These are phyloP conservation scores for Telenomus remus DNA, from an alignment of 1,140 invertebrate genomes.

Conservation along the genomic window DNA sequence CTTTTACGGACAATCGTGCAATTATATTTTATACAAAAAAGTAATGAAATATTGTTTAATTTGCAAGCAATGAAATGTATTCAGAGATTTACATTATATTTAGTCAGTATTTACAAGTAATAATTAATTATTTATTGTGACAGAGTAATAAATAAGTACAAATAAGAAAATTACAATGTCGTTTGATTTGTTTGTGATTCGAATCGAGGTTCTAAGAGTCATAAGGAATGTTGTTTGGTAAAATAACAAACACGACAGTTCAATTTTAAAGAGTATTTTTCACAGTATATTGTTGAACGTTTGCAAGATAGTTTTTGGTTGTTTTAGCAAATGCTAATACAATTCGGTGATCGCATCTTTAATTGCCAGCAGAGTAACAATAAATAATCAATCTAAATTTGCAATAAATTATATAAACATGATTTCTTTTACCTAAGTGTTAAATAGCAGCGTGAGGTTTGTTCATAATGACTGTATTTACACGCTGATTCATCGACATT, in stretches of 20 bases:
- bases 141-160: no score
- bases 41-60: no score
- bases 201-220: no score
- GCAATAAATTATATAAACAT: constrained; percentile 54
- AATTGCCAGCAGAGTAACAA: constrained; percentile 43
- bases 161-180: no score
- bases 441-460: constrained; percentile 37
- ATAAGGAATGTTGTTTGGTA: no score
- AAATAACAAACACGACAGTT: neutral
- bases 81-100: no score
- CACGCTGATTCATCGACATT: constrained; percentile 36
- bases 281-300: constrained; percentile 26
- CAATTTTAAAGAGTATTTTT: constrained; percentile 19
- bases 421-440: constrained; percentile 32
- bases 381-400: constrained; percentile 49
- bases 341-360: constrained; percentile 15
- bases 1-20: no score
- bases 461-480: constrained; percentile 27
- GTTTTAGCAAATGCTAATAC: constrained; percentile 32
- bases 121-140: no score
- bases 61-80: no score
- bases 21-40: no score
- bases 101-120: no score
- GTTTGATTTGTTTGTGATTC: no score
- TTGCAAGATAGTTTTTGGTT: constrained; percentile 17